Base-by-base conservation (phyloP, 2,113 vertebrate species). In the Stegastes partitus region DNA sequence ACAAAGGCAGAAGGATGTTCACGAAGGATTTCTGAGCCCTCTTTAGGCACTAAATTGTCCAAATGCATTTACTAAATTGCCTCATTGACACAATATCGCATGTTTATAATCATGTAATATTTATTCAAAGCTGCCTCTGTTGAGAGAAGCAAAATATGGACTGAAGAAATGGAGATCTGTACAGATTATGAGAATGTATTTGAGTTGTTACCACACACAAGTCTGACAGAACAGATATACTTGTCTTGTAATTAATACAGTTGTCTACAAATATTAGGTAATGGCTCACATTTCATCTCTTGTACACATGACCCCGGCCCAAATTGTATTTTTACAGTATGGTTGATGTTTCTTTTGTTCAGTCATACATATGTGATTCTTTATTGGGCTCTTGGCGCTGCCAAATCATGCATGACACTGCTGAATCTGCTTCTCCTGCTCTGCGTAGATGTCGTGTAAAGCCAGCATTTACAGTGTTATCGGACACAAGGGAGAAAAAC, bases 271-370 rank as follows among this genome's bases (percentile, higher is more conserved):
- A 55, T 22, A 34, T 34, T 68, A 37, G 25, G 15, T 56, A 56
- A 28, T 45, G 63, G 28, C 28, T 66, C 28, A 66, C 34, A 50
- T 65, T 65, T 65, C 8, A 66, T 66, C 9, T 28, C 37, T 51
- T 51, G 37, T 37, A 49, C 31, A 34, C 31, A 34, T 34, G 18
- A 8, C 2, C 56, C n/a, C 7, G 18, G 39, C 22, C 31, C 44
- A 61, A 72, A 61, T 4, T 31, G 23, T 53, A 18, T 47, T 61
- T 53, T 31, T 9, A 34, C 31, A 34, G 7, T 10, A 9, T 34
- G 10, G 7, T 34, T 34, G 8, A 34, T 1, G 31, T 34, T 34
- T 34, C 8, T 34, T 34, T 34, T 34, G 7, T 34, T 34, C 8
- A 34, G 31, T 10, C 10, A 10, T 34, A 53, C 11, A 4, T 3